These are phyloP conservation scores for Furcula furcula DNA, from an alignment of 2,888 invertebrate genomes.

Conservation along the genomic window DNA sequence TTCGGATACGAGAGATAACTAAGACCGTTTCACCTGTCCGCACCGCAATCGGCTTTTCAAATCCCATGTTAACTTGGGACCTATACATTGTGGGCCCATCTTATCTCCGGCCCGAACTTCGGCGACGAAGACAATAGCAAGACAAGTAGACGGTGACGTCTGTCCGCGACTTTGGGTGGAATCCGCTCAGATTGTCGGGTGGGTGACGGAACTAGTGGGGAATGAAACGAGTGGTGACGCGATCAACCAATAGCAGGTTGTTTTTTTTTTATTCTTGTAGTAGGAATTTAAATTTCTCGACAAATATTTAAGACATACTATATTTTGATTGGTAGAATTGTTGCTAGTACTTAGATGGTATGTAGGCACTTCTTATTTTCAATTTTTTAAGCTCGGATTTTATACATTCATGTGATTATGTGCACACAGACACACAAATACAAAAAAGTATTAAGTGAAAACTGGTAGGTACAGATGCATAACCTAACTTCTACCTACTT, in stretches of 20 bases:
- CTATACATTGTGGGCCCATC: slow-evolving; percentile 52
- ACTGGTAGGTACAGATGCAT: too few relatives aligned
- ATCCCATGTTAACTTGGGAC: slow-evolving; percentile 58
- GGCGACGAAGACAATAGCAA: slow-evolving; percentile 53
- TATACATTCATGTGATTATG: too few relatives aligned
- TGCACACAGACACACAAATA: too few relatives aligned
- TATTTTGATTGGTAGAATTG: too few relatives aligned
- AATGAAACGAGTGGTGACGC: slow-evolving; percentile 8
- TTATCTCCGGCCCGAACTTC: slow-evolving; percentile 64
- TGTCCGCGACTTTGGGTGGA: slow-evolving; percentile 37
- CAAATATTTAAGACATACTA: too few relatives aligned
- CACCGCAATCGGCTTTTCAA: slow-evolving; percentile 52
- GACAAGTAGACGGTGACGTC: slow-evolving; percentile 45
- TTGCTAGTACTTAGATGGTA: too few relatives aligned
- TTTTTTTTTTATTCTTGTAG: too few relatives aligned
- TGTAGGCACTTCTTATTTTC: too few relatives aligned
- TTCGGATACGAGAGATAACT: slow-evolving; percentile 18
- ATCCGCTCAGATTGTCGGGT: slow-evolving; percentile 28
- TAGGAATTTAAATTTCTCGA: too few relatives aligned
- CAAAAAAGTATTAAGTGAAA: too few relatives aligned
- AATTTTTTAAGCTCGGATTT: too few relatives aligned
- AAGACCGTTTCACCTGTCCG: slow-evolving; percentile 38
- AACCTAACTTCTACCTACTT: too few relatives aligned
- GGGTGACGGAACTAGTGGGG: slow-evolving; percentile 22
- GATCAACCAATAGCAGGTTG: slow-evolving; percentile 23